A percentile compares a stretch with the other conserved stretches of the same genome.
Evolutionary conservation across 2,113 vertebrate species (phyloP).

Genomic region (Tapirus terrestris): DNA sequence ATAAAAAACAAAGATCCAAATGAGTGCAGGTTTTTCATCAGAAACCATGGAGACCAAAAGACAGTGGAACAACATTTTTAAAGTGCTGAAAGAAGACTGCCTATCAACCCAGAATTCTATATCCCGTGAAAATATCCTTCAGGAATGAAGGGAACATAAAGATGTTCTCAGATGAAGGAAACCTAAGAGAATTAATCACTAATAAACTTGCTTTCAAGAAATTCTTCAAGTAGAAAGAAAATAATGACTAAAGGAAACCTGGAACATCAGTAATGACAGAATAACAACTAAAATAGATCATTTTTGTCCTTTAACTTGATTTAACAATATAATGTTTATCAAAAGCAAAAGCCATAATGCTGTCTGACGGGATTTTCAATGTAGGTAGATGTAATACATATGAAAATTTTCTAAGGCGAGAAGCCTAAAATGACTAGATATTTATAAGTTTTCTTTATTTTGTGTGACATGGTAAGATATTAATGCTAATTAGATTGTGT

Average conservation of each 20-base stretch:
- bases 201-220: neutral
- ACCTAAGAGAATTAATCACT: neutral
- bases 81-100: neutral
- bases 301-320: neutral
- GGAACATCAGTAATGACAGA: neutral
- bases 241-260: neutral
- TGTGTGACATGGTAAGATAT: neutral
- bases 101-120: neutral
- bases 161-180: neutral
- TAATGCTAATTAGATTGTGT: neutral
- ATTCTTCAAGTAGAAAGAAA: neutral
- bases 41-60: neutral
- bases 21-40: neutral
- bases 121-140: neutral
- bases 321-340: neutral
- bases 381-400: neutral
- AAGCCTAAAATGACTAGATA: neutral
- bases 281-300: neutral
- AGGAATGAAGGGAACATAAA: constrained; percentile 1
- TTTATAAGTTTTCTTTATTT: neutral
- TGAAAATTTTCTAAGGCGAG: neutral
- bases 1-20: neutral
- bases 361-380: neutral
- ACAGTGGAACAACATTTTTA: neutral
- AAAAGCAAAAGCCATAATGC: neutral